These are phyloP conservation scores for Aleiodes sp. DNA, from an alignment of 1,140 invertebrate species.

Conservation along the genomic window DNA sequence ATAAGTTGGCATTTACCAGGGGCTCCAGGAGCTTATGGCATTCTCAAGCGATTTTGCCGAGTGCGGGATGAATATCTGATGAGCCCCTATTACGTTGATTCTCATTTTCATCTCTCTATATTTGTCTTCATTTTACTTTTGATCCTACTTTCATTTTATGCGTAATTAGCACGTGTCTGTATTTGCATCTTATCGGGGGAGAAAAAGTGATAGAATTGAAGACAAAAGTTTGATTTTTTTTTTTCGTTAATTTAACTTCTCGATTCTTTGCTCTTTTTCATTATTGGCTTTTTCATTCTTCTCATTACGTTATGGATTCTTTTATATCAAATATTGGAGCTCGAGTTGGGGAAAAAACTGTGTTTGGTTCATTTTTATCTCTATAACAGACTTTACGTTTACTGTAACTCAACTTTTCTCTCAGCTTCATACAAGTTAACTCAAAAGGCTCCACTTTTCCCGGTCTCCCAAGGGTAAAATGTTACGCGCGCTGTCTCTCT, in stretches of 20 bases:
- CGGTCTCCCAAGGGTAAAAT: background rate
- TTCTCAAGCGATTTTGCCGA: slow-evolving; percentile 41
- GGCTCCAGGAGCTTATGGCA: slow-evolving; percentile 41
- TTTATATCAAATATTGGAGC: slow-evolving; percentile 3
- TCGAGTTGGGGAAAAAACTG: background rate
- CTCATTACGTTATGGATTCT: background rate
- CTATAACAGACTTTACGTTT: background rate
- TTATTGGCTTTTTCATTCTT: background rate
- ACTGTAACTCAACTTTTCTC: slow-evolving; percentile 28
- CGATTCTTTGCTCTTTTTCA: too few relatives aligned
- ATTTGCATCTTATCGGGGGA: background rate
- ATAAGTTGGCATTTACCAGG: background rate
- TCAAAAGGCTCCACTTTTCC: slow-evolving; percentile 1
- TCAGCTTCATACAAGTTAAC: slow-evolving; percentile 24
- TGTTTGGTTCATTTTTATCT: slow-evolving; percentile 1
- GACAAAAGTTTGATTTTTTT: too few relatives aligned
- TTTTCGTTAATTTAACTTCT: too few relatives aligned
- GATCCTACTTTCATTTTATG: slow-evolving; percentile 3
- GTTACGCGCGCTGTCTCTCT: slow-evolving; percentile 16
- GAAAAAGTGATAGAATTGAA: too few relatives aligned
- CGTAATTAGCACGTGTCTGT: slow-evolving; percentile 11
- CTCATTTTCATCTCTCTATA: slow-evolving; percentile 21
- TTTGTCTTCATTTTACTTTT: background rate
- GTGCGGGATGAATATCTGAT: slow-evolving; percentile 41
- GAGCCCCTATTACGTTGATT: slow-evolving; percentile 32